Evolutionary conservation across 1,140 invertebrate species (phyloP), one percentile per base, ranked within the genome.

Genomic region (Uloborus diversus): DNA sequence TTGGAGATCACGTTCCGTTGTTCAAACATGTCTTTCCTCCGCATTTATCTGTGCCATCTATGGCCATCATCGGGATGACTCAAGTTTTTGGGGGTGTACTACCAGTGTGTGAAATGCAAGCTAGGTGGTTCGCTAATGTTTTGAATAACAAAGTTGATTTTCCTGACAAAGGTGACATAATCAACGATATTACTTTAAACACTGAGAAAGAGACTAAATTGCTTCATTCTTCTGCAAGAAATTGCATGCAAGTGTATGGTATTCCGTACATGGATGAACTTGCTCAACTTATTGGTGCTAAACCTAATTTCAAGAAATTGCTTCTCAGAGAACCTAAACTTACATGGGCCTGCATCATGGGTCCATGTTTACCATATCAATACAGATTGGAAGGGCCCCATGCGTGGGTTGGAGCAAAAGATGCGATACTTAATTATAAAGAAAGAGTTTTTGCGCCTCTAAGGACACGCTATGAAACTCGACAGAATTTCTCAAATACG

Each of bases 51-150:
- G 84, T 84, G 62, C n/a, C 80, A 68, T 87, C 86, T 3, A 64
- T 90, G 51, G 86, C 87, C 20, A 83, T 90, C 5, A 89, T 90
- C 68, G 90, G 89, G 0, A 86, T 88, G 62, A 83, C 88, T 61
- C 89, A 89, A 82, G 87, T 89, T 51, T 82, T 90, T 27, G 88
- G 89, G 33, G 84, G 87, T 61, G 84, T 89, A 13, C 85, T 88
- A 79, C 89, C 89, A 14, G 87, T 90, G 32, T 85, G 87, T 17
- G 89, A 90, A 84, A 86, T 90, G 61, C 83, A 84, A 53, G 56
- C 66, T 30, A 70, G 83, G 3, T 84, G 81, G 81, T 83, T 83
- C 61, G 79, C 80, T 13, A 62, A 28, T 14, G 53, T 84, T 4
- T 56, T 84, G 25, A 64, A 61, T 20, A 75, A 69, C 5, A 83